Base-by-base conservation (phyloP, 2,113 vertebrate genomes). In the Typhlomys cinereus region DNA sequence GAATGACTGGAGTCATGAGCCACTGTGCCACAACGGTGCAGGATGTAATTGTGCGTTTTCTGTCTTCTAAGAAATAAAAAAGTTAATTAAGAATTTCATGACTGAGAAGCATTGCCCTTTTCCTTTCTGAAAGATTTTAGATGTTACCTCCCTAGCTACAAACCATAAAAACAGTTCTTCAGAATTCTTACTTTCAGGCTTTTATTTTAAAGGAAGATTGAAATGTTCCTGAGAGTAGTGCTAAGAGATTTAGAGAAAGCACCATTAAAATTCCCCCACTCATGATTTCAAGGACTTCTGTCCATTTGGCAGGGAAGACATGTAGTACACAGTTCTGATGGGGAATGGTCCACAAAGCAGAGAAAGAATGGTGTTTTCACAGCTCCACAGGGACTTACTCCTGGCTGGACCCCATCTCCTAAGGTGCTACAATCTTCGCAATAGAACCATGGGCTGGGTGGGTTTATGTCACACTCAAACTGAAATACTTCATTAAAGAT, bases 31-130 rank as follows among this genome's bases (percentile, higher is more conserved):
- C 92, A 86, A 93, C 34, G 93, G 85, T 20, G 39, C 2, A 70
- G 48, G 11, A 52, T 81, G 50, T 69, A 82, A 79, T 50, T 7
- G 0, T 88, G 31, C 62, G 75, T n/a, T n/a, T n/a, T n/a, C 59
- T 44, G 81, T 84, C 78, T 73, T 87, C 48, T 62, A 82, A 78
- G 87, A 94, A 92, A 88, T 81, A 74, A 64, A 93, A 88, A 93
- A 85, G 75, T 88, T 92, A 91, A 95, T 88, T 96, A 94, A 92
- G 83, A 62, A 89, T 92, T 90, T 95, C 41, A 95, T 91, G 91
- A 85, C 89, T 75, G 95, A 85, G 59, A 88, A 59, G 20, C 9
- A 62, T 85, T 13, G 57, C 88, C 64, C 17, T 90, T 84, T 89
- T 95, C 88, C 10, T 70, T 64, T 90, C 46, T n/a, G 46, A 96